phyloP scores from a whole-genome alignment of 2,113 vertebrate genomes.

The Paratilapia polleni region DNA sequence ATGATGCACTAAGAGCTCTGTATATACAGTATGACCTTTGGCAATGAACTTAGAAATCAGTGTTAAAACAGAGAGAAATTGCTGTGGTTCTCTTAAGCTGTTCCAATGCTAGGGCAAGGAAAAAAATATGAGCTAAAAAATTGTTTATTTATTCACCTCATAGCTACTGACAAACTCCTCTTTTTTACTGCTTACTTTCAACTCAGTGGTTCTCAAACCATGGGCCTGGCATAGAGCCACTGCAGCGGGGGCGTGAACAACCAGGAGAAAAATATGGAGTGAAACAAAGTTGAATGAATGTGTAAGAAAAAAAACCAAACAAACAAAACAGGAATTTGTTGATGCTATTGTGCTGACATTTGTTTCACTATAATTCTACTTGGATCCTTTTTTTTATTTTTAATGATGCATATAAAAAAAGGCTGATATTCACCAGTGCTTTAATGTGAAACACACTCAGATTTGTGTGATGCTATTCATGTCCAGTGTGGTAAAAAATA shows the following conservation, averaged over 20 bases:
- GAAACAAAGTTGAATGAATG: background rate
- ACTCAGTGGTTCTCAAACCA: background rate
- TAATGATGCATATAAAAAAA: background rate
- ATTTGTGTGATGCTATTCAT: background rate
- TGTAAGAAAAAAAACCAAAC: background rate
- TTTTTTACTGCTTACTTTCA: background rate
- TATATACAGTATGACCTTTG: background rate
- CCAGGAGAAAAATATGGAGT: background rate
- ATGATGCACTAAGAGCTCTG: background rate
- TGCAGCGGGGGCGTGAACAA: background rate
- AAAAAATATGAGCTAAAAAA: background rate
- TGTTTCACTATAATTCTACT: background rate
- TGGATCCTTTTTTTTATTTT: background rate
- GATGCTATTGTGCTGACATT: background rate
- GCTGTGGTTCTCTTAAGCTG: background rate
- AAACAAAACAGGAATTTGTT: background rate
- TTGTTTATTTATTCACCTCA: background rate
- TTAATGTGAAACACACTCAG: background rate
- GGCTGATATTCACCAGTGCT: too few species aligned
- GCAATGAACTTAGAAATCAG: background rate
- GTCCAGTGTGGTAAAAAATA: conserved; percentile 1
- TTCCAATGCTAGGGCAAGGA: background rate
- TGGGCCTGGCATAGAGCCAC: background rate
- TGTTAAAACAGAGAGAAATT: too few species aligned
- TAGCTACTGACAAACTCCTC: background rate